Evolutionary conservation across 30 jellyfish, hydroid and myxozoan genomes (phyloP).

Genomic region (Morbakka virulenta): DNA sequence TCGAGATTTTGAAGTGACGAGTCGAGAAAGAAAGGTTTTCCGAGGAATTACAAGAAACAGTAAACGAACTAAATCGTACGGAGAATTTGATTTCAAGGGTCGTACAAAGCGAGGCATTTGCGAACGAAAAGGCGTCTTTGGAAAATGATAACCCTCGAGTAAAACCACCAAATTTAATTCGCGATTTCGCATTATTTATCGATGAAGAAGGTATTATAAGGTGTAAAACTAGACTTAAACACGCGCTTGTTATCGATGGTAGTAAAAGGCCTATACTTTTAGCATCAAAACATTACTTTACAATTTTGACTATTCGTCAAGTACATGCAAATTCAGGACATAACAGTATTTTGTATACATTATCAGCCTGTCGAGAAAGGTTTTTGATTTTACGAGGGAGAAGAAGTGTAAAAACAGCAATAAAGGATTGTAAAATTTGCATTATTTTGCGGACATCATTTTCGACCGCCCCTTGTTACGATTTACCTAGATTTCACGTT

Average conservation of each 20-base stretch:
- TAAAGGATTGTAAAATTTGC: neutral
- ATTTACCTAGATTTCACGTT: neutral
- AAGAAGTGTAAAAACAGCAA: too few species aligned
- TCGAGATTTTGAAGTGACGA: too few species aligned
- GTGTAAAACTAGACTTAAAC: neutral
- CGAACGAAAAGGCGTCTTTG: neutral
- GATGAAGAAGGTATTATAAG: conserved; percentile 4
- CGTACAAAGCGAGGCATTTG: conserved; percentile 2
- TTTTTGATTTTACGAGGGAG: conserved; percentile 6
- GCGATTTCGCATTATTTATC: conserved; percentile 6
- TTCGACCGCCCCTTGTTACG: conserved; percentile 12
- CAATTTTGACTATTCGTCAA: conserved; percentile 6
- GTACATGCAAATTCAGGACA: conserved; percentile 1
- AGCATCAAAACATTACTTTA: neutral
- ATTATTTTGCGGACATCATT: neutral
- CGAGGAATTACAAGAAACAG: conserved; percentile 5
- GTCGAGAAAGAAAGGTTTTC: neutral
- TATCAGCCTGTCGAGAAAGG: conserved; percentile 9
- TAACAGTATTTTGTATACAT: conserved; percentile 4
- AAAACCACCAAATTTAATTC: conserved; percentile 7
- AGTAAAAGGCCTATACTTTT: neutral
- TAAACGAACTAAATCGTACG: neutral
- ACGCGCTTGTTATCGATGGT: neutral
- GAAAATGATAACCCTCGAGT: neutral
- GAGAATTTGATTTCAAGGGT: neutral